Base-by-base conservation (phyloP, 2,888 invertebrate genomes). In the Julus scandinavius region DNA sequence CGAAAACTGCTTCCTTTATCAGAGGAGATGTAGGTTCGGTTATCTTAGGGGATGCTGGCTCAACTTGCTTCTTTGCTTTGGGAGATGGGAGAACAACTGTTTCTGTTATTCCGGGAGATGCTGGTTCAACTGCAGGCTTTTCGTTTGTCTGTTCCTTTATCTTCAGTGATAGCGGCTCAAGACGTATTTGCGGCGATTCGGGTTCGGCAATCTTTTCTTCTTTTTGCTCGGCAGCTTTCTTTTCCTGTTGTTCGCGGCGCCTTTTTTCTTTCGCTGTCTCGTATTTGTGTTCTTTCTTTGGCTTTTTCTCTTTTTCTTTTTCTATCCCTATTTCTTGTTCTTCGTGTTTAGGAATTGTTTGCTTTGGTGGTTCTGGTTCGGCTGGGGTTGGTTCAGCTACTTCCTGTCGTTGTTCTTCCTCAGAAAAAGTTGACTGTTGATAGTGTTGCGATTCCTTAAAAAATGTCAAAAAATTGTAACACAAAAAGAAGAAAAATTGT, bases 371-470 rank as follows among this genome's bases (percentile, higher is more conserved):
- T 50, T 41, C 80, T 41, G 40, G 40, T 50, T 87, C 58, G 20
- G 86, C 45, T 54, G 87, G 87, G 11, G 20, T 20, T 87, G 20
- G 87, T 54, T 45, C 40, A 20, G 87, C n/a, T 86, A 15, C n/a
- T 50, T 13, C 45, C 49, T 17, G 86, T 50, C 38, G 17, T 86
- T n/a, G 87, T 87, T 87, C 49, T 50, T 87, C 87, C 54, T 20
- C 87, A 87, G 87, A 87, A 87, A 50, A 87, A 87, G 87, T 54
- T 54, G 85, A 85, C 85, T 85, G 41, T 85, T 29, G 72, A 72
- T 29, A 72, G 29, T 29, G 29, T 72, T 29, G 72, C 9, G 49
- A 49, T 85, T 85, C 85, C 85, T 85, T 85, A 49, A 85, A 85
- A 85, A 85, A 85, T 38, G 85, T 85, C 85, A 85, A 49, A 85